Percentiles rank a stretch among this genome's conserved stretches.
Conservation (phyloP, 2,797 vertebrate species). For the Taenioides sp. region DNA sequence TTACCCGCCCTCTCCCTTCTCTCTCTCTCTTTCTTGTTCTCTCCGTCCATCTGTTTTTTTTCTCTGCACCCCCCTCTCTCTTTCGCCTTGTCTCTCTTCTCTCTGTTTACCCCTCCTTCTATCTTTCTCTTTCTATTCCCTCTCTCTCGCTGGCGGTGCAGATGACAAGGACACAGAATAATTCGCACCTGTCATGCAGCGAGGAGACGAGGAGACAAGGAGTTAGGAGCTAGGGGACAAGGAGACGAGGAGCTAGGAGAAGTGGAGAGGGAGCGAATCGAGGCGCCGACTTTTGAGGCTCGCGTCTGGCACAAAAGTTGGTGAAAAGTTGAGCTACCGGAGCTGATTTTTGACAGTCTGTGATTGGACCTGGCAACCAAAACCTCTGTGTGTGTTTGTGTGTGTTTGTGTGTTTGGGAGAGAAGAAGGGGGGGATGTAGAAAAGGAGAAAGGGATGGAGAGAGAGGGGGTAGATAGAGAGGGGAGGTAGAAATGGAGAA, state of each 20-base stretch:
- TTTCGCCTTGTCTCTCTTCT: background rate
- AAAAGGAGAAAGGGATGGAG: too few species aligned
- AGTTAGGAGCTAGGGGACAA: constrained; percentile 11
- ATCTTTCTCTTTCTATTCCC: background rate
- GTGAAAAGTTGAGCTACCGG: constrained; percentile 59
- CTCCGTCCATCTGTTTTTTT: background rate
- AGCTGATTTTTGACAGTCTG: constrained; percentile 63
- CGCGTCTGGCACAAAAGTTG: constrained; percentile 61
- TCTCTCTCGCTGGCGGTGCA: constrained; percentile 35
- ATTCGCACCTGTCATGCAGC: constrained; percentile 73
- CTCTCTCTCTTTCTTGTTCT: background rate
- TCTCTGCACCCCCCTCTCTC: background rate
- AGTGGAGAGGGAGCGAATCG: constrained; percentile 17
- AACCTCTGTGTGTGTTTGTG: background rate
- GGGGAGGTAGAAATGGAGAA: too few species aligned
- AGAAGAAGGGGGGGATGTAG: too few species aligned
- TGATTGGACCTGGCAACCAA: constrained; percentile 58
- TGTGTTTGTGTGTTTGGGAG: background rate
- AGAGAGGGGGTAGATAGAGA: too few species aligned
- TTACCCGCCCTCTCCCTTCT: background rate
- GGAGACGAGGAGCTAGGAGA: constrained; percentile 24
- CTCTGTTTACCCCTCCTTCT: constrained; percentile 2
- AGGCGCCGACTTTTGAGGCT: constrained; percentile 49
- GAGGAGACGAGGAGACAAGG: constrained; percentile 38
- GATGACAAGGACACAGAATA: constrained; percentile 73